A percentile compares a stretch with the other conserved stretches of the same genome.
Conservation (phyloP, 2,113 vertebrate species). For the Prochilodus magdalenae region DNA sequence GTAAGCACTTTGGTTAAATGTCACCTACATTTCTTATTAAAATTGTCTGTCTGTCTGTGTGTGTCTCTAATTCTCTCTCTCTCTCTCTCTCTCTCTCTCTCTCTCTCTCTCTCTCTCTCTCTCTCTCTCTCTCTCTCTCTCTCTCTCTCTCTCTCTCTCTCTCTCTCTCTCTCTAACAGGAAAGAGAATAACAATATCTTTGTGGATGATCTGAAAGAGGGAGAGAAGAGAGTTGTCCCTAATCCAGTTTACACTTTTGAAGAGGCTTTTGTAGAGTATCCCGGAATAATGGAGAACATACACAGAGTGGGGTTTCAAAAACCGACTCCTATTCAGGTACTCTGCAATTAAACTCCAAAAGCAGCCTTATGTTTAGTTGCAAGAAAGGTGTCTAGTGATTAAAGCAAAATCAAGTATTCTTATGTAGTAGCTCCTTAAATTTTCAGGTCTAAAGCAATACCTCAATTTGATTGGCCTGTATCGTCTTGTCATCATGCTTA, state of each 20-base stretch:
- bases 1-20: neutral
- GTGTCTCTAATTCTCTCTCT: too few species aligned
- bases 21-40: too few species aligned
- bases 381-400: neutral
- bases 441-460: too few species aligned
- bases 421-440: too few species aligned
- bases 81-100: too few species aligned
- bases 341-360: neutral
- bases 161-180: constrained; percentile 70
- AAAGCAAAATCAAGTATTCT: too few species aligned
- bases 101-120: too few species aligned
- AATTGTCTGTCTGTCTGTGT: too few species aligned
- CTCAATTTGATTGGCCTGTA: too few species aligned
- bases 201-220: constrained; percentile 90
- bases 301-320: constrained; percentile 85
- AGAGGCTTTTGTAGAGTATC: constrained; percentile 87
- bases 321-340: constrained; percentile 97
- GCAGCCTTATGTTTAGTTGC: neutral
- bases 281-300: constrained; percentile 91
- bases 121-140: too few species aligned
- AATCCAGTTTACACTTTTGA: constrained; percentile 88
- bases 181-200: constrained; percentile 91
- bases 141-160: too few species aligned
- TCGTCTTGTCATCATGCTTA: too few species aligned
- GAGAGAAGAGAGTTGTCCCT: constrained; percentile 83